Conservation (phyloP, 2,797 vertebrate genomes). For the Crocodylus rhombifer region DNA sequence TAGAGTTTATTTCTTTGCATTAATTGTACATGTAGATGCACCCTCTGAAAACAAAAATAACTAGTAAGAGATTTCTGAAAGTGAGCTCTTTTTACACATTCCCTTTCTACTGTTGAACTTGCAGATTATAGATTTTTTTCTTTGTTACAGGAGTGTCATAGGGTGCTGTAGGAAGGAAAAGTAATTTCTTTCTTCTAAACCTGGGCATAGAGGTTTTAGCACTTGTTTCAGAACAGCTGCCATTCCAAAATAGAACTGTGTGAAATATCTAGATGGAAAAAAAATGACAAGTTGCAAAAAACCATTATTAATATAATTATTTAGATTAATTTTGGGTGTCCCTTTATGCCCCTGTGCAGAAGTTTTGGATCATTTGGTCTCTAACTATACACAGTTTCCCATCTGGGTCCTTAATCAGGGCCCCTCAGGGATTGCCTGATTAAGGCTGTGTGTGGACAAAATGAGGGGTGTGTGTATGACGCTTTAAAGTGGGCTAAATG, state of each 20-base stretch:
- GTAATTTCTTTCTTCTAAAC: not conserved
- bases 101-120: not conserved
- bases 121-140: not conserved
- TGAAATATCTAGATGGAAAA: too few relatives aligned
- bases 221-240: not conserved
- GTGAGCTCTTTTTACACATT: not conserved
- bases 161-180: not conserved
- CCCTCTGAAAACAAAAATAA: too few relatives aligned
- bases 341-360: not conserved
- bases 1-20: too few relatives aligned
- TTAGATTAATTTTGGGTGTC: not conserved
- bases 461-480: too few relatives aligned
- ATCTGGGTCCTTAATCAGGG: too few relatives aligned
- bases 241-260: not conserved
- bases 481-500: too few relatives aligned
- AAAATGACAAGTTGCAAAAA: too few relatives aligned
- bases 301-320: not conserved
- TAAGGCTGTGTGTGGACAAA: too few relatives aligned
- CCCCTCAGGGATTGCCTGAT: too few relatives aligned
- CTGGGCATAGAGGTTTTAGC: not conserved
- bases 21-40: too few relatives aligned
- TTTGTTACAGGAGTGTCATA: not conserved
- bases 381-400: too few relatives aligned
- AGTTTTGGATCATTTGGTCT: not conserved
- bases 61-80: not conserved